phyloP scores from a whole-genome alignment of 2,797 vertebrate species.

The Trichosurus vulpecula region DNA sequence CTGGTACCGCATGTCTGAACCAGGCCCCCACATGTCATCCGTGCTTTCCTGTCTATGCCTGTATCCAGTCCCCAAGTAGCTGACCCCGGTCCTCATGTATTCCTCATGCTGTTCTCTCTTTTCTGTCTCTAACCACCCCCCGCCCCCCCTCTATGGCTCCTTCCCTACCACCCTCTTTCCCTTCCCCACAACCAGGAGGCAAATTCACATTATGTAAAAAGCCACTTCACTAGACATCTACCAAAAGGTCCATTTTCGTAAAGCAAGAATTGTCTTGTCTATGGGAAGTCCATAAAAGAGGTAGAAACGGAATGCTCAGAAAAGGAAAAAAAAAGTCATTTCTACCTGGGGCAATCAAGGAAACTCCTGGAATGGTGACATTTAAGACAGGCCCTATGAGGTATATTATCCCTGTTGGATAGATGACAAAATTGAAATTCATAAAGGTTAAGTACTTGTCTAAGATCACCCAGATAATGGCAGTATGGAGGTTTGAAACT shows the following conservation, averaged over 20 bases:
- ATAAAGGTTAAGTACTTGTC: neutral
- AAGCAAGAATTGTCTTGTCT: neutral
- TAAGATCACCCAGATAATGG: neutral
- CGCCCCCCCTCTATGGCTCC: neutral
- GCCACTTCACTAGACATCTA: neutral
- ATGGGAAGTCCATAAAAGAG: neutral
- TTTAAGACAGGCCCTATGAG: neutral
- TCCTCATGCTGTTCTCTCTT: neutral
- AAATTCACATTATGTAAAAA: neutral
- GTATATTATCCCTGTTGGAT: neutral
- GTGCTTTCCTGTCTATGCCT: neutral
- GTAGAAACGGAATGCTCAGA: neutral
- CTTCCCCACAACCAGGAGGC: neutral
- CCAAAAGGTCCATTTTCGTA: neutral
- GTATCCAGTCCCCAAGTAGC: neutral
- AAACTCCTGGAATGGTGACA: neutral
- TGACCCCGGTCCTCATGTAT: neutral
- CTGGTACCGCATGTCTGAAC: neutral
- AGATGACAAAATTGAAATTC: neutral
- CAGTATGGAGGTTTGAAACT: neutral
- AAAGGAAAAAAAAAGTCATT: neutral
- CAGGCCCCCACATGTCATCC: neutral
- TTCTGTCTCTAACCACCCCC: neutral
- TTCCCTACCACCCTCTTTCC: neutral
- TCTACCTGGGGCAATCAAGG: neutral